Evolutionary conservation across 2,797 vertebrate species (phyloP).

Genomic region (Buceros bicornis): DNA sequence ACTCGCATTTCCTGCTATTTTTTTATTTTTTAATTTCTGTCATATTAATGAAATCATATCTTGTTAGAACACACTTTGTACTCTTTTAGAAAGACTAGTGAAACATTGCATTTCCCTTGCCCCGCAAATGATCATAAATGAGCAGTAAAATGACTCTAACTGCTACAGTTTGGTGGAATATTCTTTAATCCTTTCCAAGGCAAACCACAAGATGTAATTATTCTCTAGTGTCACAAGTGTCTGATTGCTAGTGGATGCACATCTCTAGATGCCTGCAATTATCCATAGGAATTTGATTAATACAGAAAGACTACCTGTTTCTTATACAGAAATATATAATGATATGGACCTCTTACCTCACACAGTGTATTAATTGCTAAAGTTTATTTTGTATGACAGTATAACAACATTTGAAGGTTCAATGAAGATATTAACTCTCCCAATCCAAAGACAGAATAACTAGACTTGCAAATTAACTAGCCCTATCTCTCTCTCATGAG

Average conservation of each 20-base stretch:
- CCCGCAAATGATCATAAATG: neutral
- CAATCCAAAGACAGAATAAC: slow-evolving; percentile 60
- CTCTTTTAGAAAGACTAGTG: neutral
- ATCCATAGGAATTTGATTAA: slow-evolving; percentile 72
- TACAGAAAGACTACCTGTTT: slow-evolving; percentile 28
- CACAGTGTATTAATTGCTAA: slow-evolving; percentile 52
- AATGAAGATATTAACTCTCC: slow-evolving; percentile 56
- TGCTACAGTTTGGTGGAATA: neutral
- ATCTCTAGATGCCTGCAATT: slow-evolving; percentile 73
- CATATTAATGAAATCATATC: neutral
- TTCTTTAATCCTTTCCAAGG: slow-evolving; percentile 32
- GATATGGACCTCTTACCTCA: slow-evolving; percentile 40
- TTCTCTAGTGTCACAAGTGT: slow-evolving; percentile 32
- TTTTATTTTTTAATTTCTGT: neutral
- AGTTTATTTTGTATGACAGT: slow-evolving; percentile 64
- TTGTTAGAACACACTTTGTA: neutral
- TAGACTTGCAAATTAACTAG: slow-evolving; percentile 52
- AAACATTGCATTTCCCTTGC: neutral
- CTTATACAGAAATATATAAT: slow-evolving; percentile 33
- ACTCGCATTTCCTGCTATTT: neutral
- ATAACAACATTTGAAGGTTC: slow-evolving; percentile 41
- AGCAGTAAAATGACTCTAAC: neutral
- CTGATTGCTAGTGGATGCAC: slow-evolving; percentile 61
- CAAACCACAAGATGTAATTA: slow-evolving; percentile 24
- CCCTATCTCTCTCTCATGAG: neutral